Percentiles rank a stretch among this genome's conserved stretches.
Evolutionary conservation across 1,140 invertebrate genomes (phyloP).

Genomic region (Branchinecta lynchi): DNA sequence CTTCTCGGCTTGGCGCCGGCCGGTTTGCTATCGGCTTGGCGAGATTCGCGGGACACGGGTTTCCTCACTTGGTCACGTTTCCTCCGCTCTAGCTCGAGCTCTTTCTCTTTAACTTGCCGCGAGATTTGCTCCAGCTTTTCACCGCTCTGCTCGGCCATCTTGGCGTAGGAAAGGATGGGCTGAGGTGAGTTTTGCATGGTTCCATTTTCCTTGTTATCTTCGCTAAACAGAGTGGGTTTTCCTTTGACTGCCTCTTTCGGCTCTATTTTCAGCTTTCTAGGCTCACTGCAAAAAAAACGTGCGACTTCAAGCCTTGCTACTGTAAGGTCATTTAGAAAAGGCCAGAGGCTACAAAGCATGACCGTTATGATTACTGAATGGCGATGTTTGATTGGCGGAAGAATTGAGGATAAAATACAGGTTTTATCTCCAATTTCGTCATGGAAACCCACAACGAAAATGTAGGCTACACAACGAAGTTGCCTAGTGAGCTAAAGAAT

Average conservation of each 20-base stretch:
- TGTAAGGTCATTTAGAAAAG: too few relatives aligned
- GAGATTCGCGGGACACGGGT: neutral
- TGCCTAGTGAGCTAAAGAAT: too few relatives aligned
- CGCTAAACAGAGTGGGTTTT: constrained; percentile 12
- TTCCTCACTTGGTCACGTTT: constrained; percentile 14
- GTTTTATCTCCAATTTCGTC: too few relatives aligned
- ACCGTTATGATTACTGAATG: too few relatives aligned
- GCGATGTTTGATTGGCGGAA: too few relatives aligned
- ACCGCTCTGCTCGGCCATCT: constrained; percentile 21
- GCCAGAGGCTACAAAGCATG: too few relatives aligned
- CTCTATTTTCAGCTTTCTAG: neutral
- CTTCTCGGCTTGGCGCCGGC: neutral
- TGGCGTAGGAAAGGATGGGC: constrained; percentile 20
- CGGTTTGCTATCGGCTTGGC: neutral
- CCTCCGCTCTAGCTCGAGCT: constrained; percentile 19
- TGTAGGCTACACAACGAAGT: too few relatives aligned
- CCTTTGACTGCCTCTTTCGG: neutral
- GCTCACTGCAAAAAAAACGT: constrained; percentile 7
- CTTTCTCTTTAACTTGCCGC: constrained; percentile 19
- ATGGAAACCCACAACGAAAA: too few relatives aligned
- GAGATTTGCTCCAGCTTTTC: constrained; percentile 20
- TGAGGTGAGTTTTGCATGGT: neutral
- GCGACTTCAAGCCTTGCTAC: constrained; percentile 3
- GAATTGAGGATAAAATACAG: too few relatives aligned
- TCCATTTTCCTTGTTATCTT: constrained; percentile 13